Conservation (phyloP, 30 jellyfish, hydroid and myxozoan genomes). For the Pelagia noctiluca region DNA sequence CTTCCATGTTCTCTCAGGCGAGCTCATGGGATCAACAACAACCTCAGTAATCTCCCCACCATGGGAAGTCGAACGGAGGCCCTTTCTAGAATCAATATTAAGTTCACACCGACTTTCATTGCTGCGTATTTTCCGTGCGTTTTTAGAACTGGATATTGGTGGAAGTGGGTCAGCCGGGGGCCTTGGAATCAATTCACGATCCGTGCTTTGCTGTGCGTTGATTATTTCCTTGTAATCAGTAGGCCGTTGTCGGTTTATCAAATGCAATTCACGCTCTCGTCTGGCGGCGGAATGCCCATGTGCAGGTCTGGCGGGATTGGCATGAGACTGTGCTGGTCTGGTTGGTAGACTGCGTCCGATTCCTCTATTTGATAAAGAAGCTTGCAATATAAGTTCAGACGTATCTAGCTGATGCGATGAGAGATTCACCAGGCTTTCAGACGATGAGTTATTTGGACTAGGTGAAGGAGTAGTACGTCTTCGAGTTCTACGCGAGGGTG, state of each 20-base stretch:
- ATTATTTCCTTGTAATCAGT: conserved; percentile 83
- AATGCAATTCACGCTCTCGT: conserved; percentile 71
- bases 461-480: conserved; percentile 74
- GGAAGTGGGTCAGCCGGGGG: conserved; percentile 85
- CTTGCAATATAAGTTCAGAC: conserved; percentile 63
- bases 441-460: conserved; percentile 31
- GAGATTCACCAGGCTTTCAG: conserved; percentile 14
- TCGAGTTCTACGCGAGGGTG: conserved; percentile 55
- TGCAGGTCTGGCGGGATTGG: conserved; percentile 78
- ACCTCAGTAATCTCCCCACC: conserved; percentile 63
- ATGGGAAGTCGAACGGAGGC: neutral
- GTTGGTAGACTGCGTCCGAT: conserved; percentile 25
- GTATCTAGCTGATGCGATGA: conserved; percentile 70
- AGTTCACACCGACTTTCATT: neutral
- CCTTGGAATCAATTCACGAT: conserved; percentile 47
- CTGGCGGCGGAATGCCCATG: conserved; percentile 78
- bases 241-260: conserved; percentile 69
- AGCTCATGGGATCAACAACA: conserved; percentile 64
- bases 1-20: conserved; percentile 76
- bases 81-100: conserved; percentile 28
- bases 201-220: conserved; percentile 32
- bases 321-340: conserved; percentile 72
- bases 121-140: conserved; percentile 11
- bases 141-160: conserved; percentile 81
- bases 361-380: conserved; percentile 61